Percentiles rank a stretch among this genome's conserved stretches.
Conservation (phyloP, 2,797 vertebrate genomes). For the Mus spretus region DNA sequence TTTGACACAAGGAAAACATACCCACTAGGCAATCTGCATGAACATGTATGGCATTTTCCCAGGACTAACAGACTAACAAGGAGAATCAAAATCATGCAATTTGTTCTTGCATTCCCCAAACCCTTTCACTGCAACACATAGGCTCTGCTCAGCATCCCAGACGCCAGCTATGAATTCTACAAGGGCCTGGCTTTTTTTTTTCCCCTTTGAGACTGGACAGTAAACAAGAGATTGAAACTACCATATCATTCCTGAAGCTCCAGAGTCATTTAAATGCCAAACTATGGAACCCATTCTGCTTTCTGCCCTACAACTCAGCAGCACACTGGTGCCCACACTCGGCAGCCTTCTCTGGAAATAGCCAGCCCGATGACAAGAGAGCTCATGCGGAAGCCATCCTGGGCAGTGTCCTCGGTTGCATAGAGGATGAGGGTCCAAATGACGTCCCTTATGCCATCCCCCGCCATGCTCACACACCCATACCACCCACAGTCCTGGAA, state of each 20-base stretch:
- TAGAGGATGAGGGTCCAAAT: background rate
- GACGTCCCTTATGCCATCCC: background rate
- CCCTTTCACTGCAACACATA: background rate
- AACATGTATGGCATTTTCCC: background rate
- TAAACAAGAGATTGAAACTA: constrained; percentile 32
- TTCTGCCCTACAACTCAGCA: constrained; percentile 29
- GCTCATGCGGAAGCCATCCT: background rate
- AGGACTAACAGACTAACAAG: background rate
- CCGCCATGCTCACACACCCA: background rate
- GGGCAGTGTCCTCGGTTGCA: background rate
- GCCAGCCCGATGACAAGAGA: background rate
- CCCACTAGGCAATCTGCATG: background rate
- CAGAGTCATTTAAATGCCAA: constrained; percentile 43
- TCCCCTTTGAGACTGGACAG: background rate
- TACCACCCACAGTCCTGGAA: constrained; percentile 57
- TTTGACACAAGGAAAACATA: background rate
- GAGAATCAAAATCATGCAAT: background rate
- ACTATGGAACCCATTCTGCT: background rate
- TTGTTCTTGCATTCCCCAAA: background rate
- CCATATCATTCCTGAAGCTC: constrained; percentile 19
- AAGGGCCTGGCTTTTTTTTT: background rate
- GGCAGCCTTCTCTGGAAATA: constrained; percentile 56
- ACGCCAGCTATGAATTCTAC: background rate
- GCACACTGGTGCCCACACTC: background rate
- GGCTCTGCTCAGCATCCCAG: background rate